Evolutionary conservation across 2,888 invertebrate species (phyloP).

Genomic region (Campoplex capitator): DNA sequence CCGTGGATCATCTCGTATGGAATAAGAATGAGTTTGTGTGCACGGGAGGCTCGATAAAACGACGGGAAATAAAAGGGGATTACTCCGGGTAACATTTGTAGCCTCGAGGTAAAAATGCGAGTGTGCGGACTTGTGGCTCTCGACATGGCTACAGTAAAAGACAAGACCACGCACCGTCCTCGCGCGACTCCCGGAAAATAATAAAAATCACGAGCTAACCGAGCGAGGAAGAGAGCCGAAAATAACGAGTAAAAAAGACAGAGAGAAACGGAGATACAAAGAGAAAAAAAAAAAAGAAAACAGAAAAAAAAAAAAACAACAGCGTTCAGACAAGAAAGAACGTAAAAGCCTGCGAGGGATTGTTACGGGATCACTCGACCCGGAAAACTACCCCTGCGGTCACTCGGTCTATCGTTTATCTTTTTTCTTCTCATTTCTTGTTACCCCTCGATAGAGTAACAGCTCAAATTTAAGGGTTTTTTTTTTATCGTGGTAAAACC

Average conservation of each 20-base stretch:
- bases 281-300: not conserved
- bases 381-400: constrained; percentile 59
- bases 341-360: constrained; percentile 57
- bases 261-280: constrained; percentile 20
- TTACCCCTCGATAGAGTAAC: constrained; percentile 1
- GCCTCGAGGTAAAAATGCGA: constrained; percentile 52
- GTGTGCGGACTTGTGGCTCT: constrained; percentile 35
- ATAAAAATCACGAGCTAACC: constrained; percentile 70
- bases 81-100: constrained; percentile 72
- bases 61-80: constrained; percentile 73
- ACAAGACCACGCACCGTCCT: constrained; percentile 8
- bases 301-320: constrained; percentile 25
- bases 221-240: constrained; percentile 41
- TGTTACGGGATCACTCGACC: constrained; percentile 64
- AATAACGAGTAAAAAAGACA: constrained; percentile 39
- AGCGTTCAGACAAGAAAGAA: constrained; percentile 33
- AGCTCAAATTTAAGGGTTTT: not conserved
- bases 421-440: constrained; percentile 28
- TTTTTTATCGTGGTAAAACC: not conserved
- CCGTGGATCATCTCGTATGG: constrained; percentile 51
- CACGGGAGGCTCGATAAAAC: constrained; percentile 66
- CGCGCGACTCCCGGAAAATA: constrained; percentile 63
- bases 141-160: constrained; percentile 20
- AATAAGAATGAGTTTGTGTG: constrained; percentile 40
- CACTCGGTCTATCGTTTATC: constrained; percentile 39